Evolutionary conservation across 2,113 vertebrate species (phyloP).

Genomic region (Lepus americanus): DNA sequence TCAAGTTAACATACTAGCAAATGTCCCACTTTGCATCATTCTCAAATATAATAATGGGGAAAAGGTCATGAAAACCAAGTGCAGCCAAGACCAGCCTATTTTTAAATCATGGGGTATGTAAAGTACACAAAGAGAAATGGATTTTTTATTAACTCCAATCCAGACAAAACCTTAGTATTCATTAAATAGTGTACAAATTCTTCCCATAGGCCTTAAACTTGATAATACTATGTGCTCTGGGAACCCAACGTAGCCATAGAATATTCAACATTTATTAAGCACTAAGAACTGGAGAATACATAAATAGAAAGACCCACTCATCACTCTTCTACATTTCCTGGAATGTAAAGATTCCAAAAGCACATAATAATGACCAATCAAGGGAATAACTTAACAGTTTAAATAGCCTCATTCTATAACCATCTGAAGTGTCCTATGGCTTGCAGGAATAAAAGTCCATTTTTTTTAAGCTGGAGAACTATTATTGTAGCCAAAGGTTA

Average conservation of each 20-base stretch:
- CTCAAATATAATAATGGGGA: slow-evolving; percentile 56
- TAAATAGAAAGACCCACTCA: not conserved
- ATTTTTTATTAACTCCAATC: slow-evolving; percentile 15
- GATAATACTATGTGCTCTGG: not conserved
- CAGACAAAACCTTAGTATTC: slow-evolving; percentile 44
- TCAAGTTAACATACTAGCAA: slow-evolving; percentile 35
- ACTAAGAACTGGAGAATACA: not conserved
- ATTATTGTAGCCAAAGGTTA: slow-evolving; percentile 27
- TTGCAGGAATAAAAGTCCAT: slow-evolving; percentile 1
- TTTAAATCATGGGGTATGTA: slow-evolving; percentile 15
- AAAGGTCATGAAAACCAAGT: slow-evolving; percentile 33
- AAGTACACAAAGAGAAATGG: not conserved
- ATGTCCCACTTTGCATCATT: not conserved
- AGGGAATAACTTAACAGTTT: not conserved
- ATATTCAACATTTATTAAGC: slow-evolving; percentile 15
- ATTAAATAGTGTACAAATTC: slow-evolving; percentile 2
- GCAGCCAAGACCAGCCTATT: not conserved
- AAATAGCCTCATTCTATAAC: not conserved
- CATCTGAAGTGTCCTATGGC: not conserved
- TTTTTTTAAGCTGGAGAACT: slow-evolving; percentile 40
- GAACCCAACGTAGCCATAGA: not conserved
- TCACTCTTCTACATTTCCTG: not conserved
- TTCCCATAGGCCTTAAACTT: not conserved
- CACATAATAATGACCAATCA: not conserved
- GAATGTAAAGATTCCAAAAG: not conserved